Evolutionary conservation across 1,140 invertebrate species (phyloP), one percentile per base, ranked within the genome.

Genomic region (Drosophila pachea): DNA sequence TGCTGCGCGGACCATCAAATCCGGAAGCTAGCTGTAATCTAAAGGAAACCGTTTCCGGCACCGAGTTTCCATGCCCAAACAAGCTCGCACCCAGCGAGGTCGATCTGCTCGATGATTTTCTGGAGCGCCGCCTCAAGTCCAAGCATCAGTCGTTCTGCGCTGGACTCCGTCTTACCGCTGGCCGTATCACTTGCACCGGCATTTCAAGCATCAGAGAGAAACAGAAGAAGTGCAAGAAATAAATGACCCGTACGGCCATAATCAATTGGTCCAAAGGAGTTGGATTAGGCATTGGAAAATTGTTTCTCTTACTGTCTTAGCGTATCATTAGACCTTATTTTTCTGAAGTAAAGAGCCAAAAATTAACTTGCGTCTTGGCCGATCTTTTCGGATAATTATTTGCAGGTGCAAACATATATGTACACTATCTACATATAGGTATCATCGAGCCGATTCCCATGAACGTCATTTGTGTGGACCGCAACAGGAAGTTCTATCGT

Each of bases 201-300:
- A 55, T 68, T 36, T 63, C 60, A 6, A 63, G 63, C n/a, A 68
- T 63, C n/a, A 62, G 50, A 43, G 63, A 68, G 60, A 62, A 63
- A n/a, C 35, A 49, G 16, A 63, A 63, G 60, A 55, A 36, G 36
- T 35, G 31, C 31, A 63, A 68, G 59, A 63, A 68, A 54, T 63
- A 67, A 53, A 33, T 7, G 8, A 22, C 35, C n/a, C 11, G 7
- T 4, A 5, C 6, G 36, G 45, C 47, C 32, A 22, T 2, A 11
- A 8, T 38, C 5, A 36, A 7, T 31, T 47, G n/a, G 16, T 33
- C 33, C 33, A n/a, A n/a, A n/a, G 32, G 11, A 47, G 5, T 47
- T 49, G 52, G 50, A 60, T 67, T 47, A 14, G 9, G 36, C 35
- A 52, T 35, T 52, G n/a, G 52, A 29, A 29, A 16, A 7, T 52